Base-by-base conservation (phyloP, 2,113 vertebrate genomes). In the Jaculus jaculus region DNA sequence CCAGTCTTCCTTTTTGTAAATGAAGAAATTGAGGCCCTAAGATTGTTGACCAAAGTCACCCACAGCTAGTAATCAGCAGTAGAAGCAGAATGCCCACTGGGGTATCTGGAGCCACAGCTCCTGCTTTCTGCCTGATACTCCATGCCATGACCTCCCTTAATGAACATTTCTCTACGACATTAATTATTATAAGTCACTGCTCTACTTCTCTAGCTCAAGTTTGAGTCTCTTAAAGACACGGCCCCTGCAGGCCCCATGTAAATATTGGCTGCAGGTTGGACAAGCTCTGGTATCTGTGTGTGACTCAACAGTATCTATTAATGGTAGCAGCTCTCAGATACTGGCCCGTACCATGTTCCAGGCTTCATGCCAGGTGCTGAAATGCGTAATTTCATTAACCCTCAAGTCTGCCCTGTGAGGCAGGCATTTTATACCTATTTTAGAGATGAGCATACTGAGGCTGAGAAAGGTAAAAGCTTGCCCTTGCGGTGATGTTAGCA, bases 251-350 rank as follows among this genome's bases (percentile, higher is more conserved):
- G 74, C 21, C 21, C 20, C 4, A 0, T 12, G 26, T 26, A 69
- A 85, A 73, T 21, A 21, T 68, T 13, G 2, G 68, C 23, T 73
- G 32, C 3, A 21, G 61, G 61, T 77, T 63, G 4, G 37, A 42
- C 13, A 5, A 83, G 42, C 17, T 71, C 79, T 26, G 39, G 39
- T 42, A 51, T 74, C 66, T 54, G 23, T 9, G 0, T 30, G 24
- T 37, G 37, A 95, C 66, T 87, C 89, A 91, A 74, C 18, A 77
- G 28, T 69, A 93, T 84, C 73, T 61, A 87, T 60, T 80, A 54
- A 71, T 24, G 73, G 65, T 11, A 63, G 75, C 23, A 37, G 78
- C 86, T 83, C 39, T 82, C 37, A 42, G 39, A 6, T 28, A 7
- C n/a, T n/a, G 23, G 47, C 24, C 51, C 21, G 78, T 79, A 66